Conservation (phyloP, 1,140 invertebrate species). For the Scaptodrosophila lebanonensis region DNA sequence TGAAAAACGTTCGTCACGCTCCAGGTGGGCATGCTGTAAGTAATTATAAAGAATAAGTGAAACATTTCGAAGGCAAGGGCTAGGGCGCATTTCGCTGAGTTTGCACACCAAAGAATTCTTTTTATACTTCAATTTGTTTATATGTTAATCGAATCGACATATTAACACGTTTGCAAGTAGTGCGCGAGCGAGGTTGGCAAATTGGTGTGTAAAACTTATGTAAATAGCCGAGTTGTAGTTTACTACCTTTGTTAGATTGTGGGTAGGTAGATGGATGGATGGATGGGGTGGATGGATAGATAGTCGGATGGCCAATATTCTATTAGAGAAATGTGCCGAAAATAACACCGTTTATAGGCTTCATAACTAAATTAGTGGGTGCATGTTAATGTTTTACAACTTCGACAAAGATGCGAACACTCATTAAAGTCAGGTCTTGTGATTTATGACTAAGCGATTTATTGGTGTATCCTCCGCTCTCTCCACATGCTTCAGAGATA, state of each 20-base stretch:
- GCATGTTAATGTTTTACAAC: conserved; percentile 50
- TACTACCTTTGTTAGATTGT: no score
- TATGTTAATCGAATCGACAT: conserved; percentile 59
- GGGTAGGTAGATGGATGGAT: no score
- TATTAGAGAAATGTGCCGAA: conserved; percentile 31
- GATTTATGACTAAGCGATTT: no score
- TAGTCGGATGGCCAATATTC: neutral
- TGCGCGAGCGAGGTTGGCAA: conserved; percentile 9
- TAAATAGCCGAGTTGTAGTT: conserved; percentile 2
- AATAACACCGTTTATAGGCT: no score
- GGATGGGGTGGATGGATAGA: conserved; percentile 19
- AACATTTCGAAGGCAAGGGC: neutral
- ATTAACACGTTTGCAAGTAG: conserved; percentile 55
- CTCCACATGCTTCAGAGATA: no score
- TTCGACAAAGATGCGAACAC: conserved; percentile 2
- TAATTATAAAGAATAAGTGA: neutral
- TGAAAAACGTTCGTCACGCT: conserved; percentile 58
- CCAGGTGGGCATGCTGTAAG: conserved; percentile 62
- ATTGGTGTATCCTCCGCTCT: no score
- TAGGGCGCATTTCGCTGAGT: conserved; percentile 40
- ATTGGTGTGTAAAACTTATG: conserved; percentile 1
- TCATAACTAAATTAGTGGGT: conserved; percentile 57
- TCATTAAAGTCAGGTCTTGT: conserved; percentile 53
- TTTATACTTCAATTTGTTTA: conserved; percentile 2
- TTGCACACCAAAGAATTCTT: conserved; percentile 30